These are phyloP conservation scores for Oncorhynchus tshawytscha DNA, from an alignment of 2,113 vertebrate species.

Conservation along the genomic window DNA sequence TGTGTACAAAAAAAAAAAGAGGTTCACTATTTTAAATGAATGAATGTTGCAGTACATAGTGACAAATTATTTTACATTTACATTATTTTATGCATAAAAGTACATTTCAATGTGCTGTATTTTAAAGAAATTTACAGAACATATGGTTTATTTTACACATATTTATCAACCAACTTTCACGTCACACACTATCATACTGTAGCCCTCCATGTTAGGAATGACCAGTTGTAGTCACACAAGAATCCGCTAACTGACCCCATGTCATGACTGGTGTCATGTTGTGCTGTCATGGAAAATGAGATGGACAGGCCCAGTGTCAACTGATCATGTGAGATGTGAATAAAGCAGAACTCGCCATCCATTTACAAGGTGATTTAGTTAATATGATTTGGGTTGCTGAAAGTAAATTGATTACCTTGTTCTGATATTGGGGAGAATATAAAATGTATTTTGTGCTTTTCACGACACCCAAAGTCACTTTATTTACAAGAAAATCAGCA, in stretches of 20 bases:
- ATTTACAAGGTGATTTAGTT: background rate
- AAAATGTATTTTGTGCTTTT: too few relatives aligned
- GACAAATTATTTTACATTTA: background rate
- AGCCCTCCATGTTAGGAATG: too few relatives aligned
- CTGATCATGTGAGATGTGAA: background rate
- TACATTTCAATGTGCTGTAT: constrained; percentile 1
- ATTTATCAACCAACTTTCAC: background rate
- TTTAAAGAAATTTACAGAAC: constrained; percentile 1
- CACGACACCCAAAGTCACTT: too few relatives aligned
- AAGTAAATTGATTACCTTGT: background rate
- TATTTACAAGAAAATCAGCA: too few relatives aligned
- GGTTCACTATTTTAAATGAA: background rate
- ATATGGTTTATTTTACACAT: background rate
- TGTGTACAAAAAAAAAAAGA: background rate
- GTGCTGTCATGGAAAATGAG: background rate
- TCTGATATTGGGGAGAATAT: too few relatives aligned
- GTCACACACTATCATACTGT: too few relatives aligned
- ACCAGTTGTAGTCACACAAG: too few relatives aligned
- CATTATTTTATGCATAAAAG: background rate
- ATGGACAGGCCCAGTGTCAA: background rate
- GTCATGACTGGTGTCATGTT: too few relatives aligned
- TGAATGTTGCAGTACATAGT: constrained; percentile 10
- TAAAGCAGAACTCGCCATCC: background rate
- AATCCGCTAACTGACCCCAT: too few relatives aligned
- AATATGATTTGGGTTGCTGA: background rate